Evolutionary conservation across 2,797 vertebrate species (phyloP).

Genomic region (Steatocranus sp.): DNA sequence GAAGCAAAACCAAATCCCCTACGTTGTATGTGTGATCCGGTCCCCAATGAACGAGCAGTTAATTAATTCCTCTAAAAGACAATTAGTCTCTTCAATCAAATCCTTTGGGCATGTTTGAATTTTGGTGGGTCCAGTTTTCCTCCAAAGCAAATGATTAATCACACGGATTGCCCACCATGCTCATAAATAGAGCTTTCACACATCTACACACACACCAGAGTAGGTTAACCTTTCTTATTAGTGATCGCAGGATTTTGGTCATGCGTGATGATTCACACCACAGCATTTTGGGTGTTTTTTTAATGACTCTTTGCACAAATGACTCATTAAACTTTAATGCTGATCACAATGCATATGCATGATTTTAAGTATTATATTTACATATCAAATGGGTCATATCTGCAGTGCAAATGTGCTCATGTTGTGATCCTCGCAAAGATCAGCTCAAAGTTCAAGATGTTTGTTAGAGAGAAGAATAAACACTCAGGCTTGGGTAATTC

Average conservation of each 20-base stretch:
- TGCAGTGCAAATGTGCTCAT: neutral
- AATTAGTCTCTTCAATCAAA: constrained; percentile 53
- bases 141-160: constrained; percentile 37
- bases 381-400: neutral
- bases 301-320: neutral
- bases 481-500: neutral
- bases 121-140: constrained; percentile 24
- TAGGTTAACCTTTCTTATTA: neutral
- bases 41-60: constrained; percentile 14
- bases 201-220: neutral
- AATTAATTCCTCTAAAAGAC: constrained; percentile 51
- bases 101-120: constrained; percentile 30
- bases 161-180: neutral
- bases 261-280: neutral
- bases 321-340: neutral
- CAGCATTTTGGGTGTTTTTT: neutral
- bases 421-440: neutral
- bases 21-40: constrained; percentile 24
- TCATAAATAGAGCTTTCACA: neutral
- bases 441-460: neutral
- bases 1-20: constrained; percentile 13
- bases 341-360: neutral
- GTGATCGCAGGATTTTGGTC: neutral
- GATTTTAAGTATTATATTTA: neutral
- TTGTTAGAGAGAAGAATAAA: neutral